These are phyloP conservation scores for Petrolisthes cinctipes DNA, from an alignment of 2,888 invertebrate genomes.

Conservation along the genomic window DNA sequence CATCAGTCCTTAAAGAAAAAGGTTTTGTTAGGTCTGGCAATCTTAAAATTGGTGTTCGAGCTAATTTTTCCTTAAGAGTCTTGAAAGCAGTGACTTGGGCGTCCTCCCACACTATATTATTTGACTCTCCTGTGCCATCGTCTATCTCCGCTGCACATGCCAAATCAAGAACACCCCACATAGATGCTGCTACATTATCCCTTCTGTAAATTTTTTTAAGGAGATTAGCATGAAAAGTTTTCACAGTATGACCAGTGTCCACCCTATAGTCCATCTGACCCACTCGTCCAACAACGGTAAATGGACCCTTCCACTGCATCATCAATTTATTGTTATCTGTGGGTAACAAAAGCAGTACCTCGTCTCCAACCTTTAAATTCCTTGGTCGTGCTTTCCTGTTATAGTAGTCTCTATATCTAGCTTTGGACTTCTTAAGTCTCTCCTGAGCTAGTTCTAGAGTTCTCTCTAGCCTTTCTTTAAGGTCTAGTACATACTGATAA, in stretches of 20 bases:
- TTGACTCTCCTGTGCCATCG: neutral
- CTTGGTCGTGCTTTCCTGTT: neutral
- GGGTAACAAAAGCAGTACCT: too few relatives aligned
- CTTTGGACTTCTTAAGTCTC: neutral
- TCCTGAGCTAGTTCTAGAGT: neutral
- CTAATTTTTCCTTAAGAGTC: neutral
- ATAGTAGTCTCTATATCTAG: neutral
- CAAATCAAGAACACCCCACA: neutral
- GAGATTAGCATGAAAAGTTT: neutral
- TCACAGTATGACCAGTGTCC: neutral
- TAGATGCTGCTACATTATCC: neutral
- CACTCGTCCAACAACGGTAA: neutral
- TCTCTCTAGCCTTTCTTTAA: neutral
- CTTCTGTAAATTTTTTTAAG: slow-evolving; percentile 1
- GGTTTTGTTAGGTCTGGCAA: neutral
- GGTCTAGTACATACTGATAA: slow-evolving; percentile 1
- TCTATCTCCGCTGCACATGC: neutral
- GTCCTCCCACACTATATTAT: neutral
- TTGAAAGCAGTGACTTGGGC: neutral
- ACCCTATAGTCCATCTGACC: neutral
- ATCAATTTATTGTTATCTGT: neutral
- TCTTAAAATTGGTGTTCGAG: neutral
- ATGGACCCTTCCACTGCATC: neutral
- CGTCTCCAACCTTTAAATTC: neutral
- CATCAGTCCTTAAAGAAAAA: neutral